phyloP scores from a whole-genome alignment of 2,888 invertebrate species.

The Apamea epomidion region DNA sequence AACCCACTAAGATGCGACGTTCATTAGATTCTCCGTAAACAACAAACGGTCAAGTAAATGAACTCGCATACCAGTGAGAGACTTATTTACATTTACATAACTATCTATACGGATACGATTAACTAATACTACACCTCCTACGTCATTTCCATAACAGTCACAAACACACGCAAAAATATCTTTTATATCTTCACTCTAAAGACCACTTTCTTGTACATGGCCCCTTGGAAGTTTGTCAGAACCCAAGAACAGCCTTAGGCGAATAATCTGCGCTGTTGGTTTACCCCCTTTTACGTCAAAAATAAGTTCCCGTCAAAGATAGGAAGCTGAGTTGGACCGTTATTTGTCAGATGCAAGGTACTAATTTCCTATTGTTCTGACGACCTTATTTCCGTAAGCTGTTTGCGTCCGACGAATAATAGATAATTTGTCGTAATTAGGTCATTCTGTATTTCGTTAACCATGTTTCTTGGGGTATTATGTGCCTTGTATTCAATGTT shows the following conservation, averaged over 20 bases:
- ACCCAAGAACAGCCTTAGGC: conserved; percentile 66
- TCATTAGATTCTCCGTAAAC: conserved; percentile 15
- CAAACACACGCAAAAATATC: conserved; percentile 33
- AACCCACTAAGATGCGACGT: background rate
- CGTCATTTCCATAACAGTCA: conserved; percentile 32
- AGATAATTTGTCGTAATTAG: conserved; percentile 59
- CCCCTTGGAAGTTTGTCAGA: conserved; percentile 36
- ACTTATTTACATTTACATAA: conserved; percentile 53
- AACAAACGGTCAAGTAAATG: conserved; percentile 32
- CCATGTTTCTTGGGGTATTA: conserved; percentile 45
- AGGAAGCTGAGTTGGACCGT: conserved; percentile 49
- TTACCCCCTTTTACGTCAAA: conserved; percentile 71
- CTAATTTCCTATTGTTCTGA: conserved; percentile 60
- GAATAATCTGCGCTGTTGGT: conserved; percentile 74
- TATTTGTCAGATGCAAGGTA: conserved; percentile 66
- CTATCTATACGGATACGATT: conserved; percentile 53
- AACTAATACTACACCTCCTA: conserved; percentile 46
- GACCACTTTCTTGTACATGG: conserved; percentile 37
- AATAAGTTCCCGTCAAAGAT: conserved; percentile 65
- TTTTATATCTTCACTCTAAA: conserved; percentile 35
- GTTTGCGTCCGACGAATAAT: conserved; percentile 39
- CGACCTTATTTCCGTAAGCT: conserved; percentile 44
- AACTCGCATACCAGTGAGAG: conserved; percentile 28
- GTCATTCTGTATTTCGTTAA: conserved; percentile 41
- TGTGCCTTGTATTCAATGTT: conserved; percentile 26